phyloP scores from a whole-genome alignment of 2,797 vertebrate species.

The Petrocephalus schoutedeni region DNA sequence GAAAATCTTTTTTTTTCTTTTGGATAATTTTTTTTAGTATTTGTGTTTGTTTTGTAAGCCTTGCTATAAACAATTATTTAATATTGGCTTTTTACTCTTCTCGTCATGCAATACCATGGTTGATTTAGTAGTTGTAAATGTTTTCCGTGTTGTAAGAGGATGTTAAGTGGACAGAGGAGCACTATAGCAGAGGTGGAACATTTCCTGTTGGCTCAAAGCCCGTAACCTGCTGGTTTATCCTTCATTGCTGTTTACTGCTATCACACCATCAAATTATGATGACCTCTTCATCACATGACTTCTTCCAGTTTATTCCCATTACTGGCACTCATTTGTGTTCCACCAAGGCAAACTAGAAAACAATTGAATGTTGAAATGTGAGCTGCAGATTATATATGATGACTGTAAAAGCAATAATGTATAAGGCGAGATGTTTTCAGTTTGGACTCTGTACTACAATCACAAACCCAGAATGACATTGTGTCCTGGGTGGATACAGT shows the following conservation, averaged over 20 bases:
- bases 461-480: not conserved
- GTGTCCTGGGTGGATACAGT: not conserved
- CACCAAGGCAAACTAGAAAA: not conserved
- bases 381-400: not conserved
- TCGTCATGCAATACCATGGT: too few relatives aligned
- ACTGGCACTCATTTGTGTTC: not conserved
- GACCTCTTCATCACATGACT: not conserved
- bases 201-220: slow-evolving; percentile 4
- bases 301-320: not conserved
- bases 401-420: not conserved
- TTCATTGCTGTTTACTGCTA: not conserved
- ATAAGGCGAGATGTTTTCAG: not conserved
- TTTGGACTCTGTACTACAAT: not conserved
- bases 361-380: not conserved
- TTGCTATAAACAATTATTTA: not conserved
- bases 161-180: not conserved
- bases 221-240: not conserved
- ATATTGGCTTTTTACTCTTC: not conserved
- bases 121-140: not conserved
- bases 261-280: not conserved
- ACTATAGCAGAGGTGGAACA: not conserved
- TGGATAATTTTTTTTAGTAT: not conserved
- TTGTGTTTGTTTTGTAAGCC: not conserved
- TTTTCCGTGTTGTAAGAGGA: not conserved
- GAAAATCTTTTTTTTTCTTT: not conserved